Conservation (phyloP, 1,140 invertebrate genomes). For the Asbolus verrucosus region DNA sequence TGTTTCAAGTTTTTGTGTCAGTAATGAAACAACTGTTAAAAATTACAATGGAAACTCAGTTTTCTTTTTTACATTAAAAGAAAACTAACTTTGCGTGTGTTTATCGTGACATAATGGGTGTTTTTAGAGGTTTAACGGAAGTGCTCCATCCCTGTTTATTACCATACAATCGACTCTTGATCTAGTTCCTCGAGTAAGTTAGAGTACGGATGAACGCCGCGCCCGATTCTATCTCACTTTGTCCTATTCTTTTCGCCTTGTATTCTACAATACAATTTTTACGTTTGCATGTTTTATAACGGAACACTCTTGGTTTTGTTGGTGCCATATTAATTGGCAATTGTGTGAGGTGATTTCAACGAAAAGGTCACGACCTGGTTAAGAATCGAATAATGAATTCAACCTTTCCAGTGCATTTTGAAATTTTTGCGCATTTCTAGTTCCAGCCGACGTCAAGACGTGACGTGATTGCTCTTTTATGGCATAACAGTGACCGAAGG, state of each 20-base stretch:
- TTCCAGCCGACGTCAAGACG: background rate
- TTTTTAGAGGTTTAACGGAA: conserved; percentile 26
- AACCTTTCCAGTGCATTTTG: conserved; percentile 26
- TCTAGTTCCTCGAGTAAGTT: conserved; percentile 39
- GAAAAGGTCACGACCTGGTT: conserved; percentile 18
- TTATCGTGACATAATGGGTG: background rate
- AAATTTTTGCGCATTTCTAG: conserved; percentile 4
- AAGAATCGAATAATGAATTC: conserved; percentile 11
- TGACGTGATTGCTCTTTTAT: conserved; percentile 3
- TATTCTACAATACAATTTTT: background rate
- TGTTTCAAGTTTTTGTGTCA: too few species aligned
- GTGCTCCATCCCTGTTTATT: conserved; percentile 37
- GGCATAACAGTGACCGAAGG: too few species aligned
- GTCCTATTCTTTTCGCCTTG: conserved; percentile 26
- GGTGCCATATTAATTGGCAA: conserved; percentile 37
- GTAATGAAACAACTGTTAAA: too few species aligned
- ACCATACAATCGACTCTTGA: conserved; percentile 45
- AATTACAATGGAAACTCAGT: too few species aligned
- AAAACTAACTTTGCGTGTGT: background rate
- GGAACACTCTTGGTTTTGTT: background rate
- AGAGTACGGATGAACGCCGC: conserved; percentile 33
- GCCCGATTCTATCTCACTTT: conserved; percentile 29
- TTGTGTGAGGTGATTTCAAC: conserved; percentile 8
- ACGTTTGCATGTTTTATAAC: background rate
- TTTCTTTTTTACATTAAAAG: too few species aligned